Evolutionary conservation across 2,113 vertebrate species (phyloP).

Genomic region (Sander lucioperca): DNA sequence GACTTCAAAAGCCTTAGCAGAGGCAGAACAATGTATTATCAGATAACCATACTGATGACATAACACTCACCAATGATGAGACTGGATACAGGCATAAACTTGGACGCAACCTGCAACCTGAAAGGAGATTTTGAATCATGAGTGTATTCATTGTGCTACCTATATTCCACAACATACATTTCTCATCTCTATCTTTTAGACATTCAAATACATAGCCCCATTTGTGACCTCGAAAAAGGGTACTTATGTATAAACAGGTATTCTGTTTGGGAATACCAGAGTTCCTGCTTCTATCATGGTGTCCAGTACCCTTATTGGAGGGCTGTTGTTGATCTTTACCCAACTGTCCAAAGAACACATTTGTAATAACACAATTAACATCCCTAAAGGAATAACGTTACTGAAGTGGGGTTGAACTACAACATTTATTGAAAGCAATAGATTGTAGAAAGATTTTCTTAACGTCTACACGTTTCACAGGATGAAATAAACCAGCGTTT

Average conservation of each 20-base stretch:
- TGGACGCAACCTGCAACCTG: conserved; percentile 97
- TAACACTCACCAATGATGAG: conserved; percentile 93
- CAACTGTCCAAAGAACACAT: neutral
- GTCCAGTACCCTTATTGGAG: too few relatives aligned
- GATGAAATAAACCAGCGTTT: neutral
- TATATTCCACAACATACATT: neutral
- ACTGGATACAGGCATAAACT: conserved; percentile 98
- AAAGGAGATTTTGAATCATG: neutral
- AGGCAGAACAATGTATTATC: neutral
- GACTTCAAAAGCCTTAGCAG: neutral
- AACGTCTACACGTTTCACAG: neutral
- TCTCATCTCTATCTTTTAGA: neutral
- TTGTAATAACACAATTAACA: neutral
- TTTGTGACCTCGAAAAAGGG: too few relatives aligned
- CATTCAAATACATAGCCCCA: neutral
- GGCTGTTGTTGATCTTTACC: neutral
- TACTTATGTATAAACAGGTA: too few relatives aligned
- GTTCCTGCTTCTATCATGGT: too few relatives aligned
- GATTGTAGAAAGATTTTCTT: neutral
- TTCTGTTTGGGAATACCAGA: too few relatives aligned
- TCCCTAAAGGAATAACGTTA: neutral
- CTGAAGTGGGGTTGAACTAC: neutral
- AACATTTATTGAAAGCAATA: neutral
- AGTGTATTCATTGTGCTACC: neutral
- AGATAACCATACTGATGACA: neutral